Conservation (phyloP, 2,797 vertebrate genomes). For the Serranus cabrilla region DNA sequence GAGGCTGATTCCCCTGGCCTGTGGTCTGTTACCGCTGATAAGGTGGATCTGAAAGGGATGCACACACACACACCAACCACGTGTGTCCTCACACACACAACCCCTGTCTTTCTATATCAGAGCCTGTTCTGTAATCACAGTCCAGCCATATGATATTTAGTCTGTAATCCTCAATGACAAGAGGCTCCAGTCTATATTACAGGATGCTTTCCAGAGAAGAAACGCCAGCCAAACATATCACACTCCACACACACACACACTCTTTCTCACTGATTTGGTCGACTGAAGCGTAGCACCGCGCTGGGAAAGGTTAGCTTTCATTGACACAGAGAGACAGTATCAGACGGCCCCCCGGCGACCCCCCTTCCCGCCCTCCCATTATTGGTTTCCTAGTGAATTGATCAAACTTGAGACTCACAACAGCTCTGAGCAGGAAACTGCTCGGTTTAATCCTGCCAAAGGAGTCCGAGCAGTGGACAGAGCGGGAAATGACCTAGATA, state of each 20-base stretch:
- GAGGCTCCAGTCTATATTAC: constrained; percentile 31
- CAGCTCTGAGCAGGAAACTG: constrained; percentile 34
- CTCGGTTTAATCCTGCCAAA: constrained; percentile 21
- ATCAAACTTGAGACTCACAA: constrained; percentile 44
- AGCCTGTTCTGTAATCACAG: constrained; percentile 53
- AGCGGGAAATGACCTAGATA: constrained; percentile 45
- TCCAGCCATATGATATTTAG: constrained; percentile 62
- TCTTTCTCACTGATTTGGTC: constrained; percentile 8
- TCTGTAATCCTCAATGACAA: constrained; percentile 59
- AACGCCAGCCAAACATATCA: constrained; percentile 34
- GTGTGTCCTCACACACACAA: background rate
- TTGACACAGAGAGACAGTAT: constrained; percentile 35
- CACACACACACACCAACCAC: constrained; percentile 22
- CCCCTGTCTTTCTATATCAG: constrained; percentile 14
- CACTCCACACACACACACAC: constrained; percentile 26
- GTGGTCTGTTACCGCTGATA: constrained; percentile 78
- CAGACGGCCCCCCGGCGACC: background rate
- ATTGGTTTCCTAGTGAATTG: constrained; percentile 36
- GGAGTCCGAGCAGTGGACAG: constrained; percentile 16
- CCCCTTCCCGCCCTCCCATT: constrained; percentile 14
- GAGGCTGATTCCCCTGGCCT: constrained; percentile 51
- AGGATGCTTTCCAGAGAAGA: constrained; percentile 36
- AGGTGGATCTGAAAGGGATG: constrained; percentile 65
- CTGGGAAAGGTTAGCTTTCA: constrained; percentile 40
- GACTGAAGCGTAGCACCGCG: constrained; percentile 21